These are phyloP conservation scores for Ispidina lecontei DNA, from an alignment of 2,797 vertebrate genomes.

Conservation along the genomic window DNA sequence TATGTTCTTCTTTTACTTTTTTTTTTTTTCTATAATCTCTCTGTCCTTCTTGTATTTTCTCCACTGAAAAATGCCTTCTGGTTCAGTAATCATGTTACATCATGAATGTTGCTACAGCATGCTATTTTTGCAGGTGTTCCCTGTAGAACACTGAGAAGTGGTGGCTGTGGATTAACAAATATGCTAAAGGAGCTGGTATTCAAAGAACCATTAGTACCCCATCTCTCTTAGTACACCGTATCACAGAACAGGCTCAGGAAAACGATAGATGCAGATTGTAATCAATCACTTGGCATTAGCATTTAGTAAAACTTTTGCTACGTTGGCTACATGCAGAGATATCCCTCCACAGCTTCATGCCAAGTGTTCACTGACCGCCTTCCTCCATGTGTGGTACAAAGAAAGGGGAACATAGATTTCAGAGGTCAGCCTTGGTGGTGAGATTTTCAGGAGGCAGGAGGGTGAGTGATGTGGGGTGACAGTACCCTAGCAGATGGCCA, in stretches of 20 bases:
- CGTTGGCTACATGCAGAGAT: fast-evolving
- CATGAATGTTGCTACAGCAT: neutral
- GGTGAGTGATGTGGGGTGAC: neutral
- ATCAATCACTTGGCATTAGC: neutral
- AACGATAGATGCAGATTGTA: neutral
- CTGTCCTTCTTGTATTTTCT: neutral
- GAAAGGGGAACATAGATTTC: neutral
- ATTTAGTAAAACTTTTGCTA: neutral
- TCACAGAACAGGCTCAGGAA: neutral
- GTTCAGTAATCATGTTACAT: neutral
- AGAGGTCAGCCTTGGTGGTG: neutral
- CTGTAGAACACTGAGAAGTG: neutral
- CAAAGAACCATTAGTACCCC: neutral
- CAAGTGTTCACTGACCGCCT: fast-evolving
- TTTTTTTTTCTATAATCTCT: neutral
- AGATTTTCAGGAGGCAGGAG: neutral
- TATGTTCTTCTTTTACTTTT: neutral
- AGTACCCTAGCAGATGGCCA: neutral
- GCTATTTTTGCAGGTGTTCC: neutral
- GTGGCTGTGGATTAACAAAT: neutral
- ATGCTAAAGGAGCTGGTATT: neutral
- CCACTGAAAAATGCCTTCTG: neutral
- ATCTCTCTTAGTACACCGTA: fast-evolving
- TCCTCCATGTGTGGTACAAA: neutral
- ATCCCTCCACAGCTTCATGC: fast-evolving